Evolutionary conservation across 2,113 vertebrate genomes (phyloP).

Genomic region (Neotoma lepida): DNA sequence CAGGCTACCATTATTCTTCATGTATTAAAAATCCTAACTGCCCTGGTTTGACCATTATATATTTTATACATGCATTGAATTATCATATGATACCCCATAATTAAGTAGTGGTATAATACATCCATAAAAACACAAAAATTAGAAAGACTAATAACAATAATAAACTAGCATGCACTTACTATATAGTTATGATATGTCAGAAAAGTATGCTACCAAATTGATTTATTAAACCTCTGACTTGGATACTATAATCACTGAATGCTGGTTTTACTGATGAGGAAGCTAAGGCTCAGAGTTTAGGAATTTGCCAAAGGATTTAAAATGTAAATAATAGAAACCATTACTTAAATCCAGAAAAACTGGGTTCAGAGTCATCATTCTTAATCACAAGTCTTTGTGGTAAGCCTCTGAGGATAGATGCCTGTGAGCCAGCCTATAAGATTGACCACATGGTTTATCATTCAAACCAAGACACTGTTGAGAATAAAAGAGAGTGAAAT

Average conservation of each 20-base stretch:
- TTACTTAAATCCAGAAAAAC: conserved; percentile 16
- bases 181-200: not conserved
- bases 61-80: not conserved
- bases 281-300: conserved; percentile 48
- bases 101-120: not conserved
- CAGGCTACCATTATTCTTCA: not conserved
- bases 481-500: not conserved
- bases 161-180: not conserved
- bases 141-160: not conserved
- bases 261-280: not conserved
- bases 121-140: not conserved
- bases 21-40: conserved; percentile 16
- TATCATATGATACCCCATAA: not conserved
- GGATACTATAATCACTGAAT: conserved; percentile 23
- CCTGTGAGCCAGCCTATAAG: not conserved
- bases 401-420: conserved; percentile 45
- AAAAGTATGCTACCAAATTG: not conserved
- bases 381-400: conserved; percentile 48
- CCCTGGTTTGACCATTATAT: not conserved
- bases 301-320: not conserved
- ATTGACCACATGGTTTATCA: not conserved
- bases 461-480: conserved; percentile 1
- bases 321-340: conserved; percentile 50
- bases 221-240: conserved; percentile 23
- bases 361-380: conserved; percentile 1